phyloP scores from a whole-genome alignment of 2,888 invertebrate genomes.

The Chrysolina americana region DNA sequence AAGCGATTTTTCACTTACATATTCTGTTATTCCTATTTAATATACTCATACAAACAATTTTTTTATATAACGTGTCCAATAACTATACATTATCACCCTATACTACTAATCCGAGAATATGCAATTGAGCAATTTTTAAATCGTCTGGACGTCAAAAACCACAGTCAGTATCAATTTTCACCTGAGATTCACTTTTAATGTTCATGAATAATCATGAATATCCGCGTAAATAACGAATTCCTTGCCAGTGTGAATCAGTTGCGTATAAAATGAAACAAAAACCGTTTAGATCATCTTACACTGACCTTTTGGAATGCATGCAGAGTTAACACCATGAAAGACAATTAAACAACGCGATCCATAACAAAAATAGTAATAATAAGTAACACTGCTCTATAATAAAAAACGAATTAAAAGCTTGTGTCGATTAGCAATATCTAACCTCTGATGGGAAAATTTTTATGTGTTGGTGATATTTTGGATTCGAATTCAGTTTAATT shows the following conservation, averaged over 20 bases:
- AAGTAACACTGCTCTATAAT: background rate
- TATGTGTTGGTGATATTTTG: too few species aligned
- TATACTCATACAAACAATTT: too few species aligned
- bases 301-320: slow-evolving; percentile 27
- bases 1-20: too few species aligned
- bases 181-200: slow-evolving; percentile 8
- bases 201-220: slow-evolving; percentile 27
- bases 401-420: too few species aligned
- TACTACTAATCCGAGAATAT: background rate
- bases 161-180: slow-evolving; percentile 8
- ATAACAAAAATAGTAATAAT: background rate
- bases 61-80: too few species aligned
- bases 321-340: slow-evolving; percentile 30
- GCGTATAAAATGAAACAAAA: slow-evolving; percentile 33
- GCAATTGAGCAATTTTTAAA: background rate
- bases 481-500: too few species aligned
- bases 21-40: too few species aligned
- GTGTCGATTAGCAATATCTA: too few species aligned
- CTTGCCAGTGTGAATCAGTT: slow-evolving; percentile 10
- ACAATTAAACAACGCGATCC: background rate
- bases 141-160: background rate
- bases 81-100: too few species aligned
- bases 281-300: slow-evolving; percentile 37
- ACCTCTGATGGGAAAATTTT: too few species aligned
- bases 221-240: slow-evolving; percentile 16